Percentiles rank a stretch among this genome's conserved stretches.
Conservation (phyloP, 2,888 invertebrate species). For the Melanostoma mellinum region DNA sequence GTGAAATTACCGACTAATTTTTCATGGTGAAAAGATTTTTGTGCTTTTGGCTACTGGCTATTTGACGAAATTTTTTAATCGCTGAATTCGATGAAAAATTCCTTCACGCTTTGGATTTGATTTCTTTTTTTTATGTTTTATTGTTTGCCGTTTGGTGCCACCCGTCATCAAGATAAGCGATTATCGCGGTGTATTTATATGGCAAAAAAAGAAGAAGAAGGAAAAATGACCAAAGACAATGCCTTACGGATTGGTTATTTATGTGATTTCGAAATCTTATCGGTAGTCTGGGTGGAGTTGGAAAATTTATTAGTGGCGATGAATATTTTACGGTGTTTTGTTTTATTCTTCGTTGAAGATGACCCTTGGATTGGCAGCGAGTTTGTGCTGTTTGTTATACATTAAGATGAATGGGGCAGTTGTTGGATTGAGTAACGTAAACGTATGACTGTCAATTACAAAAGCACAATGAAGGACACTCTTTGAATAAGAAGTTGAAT, state of each 20-base stretch:
- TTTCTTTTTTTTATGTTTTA: neutral
- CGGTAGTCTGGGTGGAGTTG: constrained; percentile 47
- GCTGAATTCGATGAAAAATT: constrained; percentile 32
- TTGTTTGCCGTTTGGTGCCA: constrained; percentile 10
- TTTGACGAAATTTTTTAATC: constrained; percentile 30
- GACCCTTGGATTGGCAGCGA: too few species aligned
- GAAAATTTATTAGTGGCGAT: constrained; percentile 55
- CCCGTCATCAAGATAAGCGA: constrained; percentile 44
- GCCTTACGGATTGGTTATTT: constrained; percentile 51
- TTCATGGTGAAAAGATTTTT: constrained; percentile 50
- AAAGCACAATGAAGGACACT: too few species aligned
- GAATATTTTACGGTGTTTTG: constrained; percentile 10
- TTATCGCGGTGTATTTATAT: constrained; percentile 51
- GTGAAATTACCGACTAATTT: constrained; percentile 47
- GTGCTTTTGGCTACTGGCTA: constrained; percentile 14
- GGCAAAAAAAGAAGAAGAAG: constrained; percentile 20
- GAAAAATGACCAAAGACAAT: constrained; percentile 31
- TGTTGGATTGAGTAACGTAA: too few species aligned
- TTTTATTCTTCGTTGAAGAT: too few species aligned
- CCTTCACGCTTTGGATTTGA: constrained; percentile 38
- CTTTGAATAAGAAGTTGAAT: too few species aligned
- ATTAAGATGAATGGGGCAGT: too few species aligned
- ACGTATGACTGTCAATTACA: too few species aligned
- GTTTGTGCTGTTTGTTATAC: too few species aligned
- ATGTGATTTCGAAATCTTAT: constrained; percentile 57